Conservation (phyloP, 2,797 vertebrate species). For the Acipenser ruthenus region DNA sequence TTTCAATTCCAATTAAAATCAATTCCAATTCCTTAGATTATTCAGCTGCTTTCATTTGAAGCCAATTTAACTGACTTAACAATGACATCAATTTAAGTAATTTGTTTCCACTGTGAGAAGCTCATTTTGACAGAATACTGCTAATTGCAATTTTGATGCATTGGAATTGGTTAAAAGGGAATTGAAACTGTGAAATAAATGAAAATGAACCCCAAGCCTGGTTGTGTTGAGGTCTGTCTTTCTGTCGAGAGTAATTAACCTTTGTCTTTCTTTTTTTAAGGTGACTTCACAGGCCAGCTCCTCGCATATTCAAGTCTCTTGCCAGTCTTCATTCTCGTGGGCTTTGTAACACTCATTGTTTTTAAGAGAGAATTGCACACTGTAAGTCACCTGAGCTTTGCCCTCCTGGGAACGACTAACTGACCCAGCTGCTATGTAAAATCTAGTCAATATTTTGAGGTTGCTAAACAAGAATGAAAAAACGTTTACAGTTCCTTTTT, state of each 20-base stretch:
- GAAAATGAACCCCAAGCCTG: too few species aligned
- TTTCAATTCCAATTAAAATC: background rate
- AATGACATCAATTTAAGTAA: background rate
- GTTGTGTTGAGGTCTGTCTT: background rate
- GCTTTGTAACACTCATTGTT: slow-evolving; percentile 92
- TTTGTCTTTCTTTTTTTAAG: slow-evolving; percentile 45
- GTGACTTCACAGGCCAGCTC: slow-evolving; percentile 81
- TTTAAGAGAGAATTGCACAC: slow-evolving; percentile 98
- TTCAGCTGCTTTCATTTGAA: too few species aligned
- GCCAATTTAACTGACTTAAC: too few species aligned
- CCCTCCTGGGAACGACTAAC: background rate
- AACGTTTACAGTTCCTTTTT: too few species aligned
- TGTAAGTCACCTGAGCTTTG: slow-evolving; percentile 55
- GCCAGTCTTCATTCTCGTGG: slow-evolving; percentile 82
- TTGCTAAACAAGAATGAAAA: too few species aligned
- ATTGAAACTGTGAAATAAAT: too few species aligned
- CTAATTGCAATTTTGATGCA: background rate
- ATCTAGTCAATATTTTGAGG: too few species aligned
- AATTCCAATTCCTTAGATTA: slow-evolving; percentile 2
- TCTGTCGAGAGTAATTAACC: slow-evolving; percentile 2
- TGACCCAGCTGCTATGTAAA: too few species aligned
- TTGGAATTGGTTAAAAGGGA: slow-evolving; percentile 4
- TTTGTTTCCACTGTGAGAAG: too few species aligned
- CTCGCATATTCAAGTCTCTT: slow-evolving; percentile 88
- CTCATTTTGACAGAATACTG: too few species aligned